Evolutionary conservation across 2,797 vertebrate genomes (phyloP).

Genomic region (Ptychobarbus kaznakovi): DNA sequence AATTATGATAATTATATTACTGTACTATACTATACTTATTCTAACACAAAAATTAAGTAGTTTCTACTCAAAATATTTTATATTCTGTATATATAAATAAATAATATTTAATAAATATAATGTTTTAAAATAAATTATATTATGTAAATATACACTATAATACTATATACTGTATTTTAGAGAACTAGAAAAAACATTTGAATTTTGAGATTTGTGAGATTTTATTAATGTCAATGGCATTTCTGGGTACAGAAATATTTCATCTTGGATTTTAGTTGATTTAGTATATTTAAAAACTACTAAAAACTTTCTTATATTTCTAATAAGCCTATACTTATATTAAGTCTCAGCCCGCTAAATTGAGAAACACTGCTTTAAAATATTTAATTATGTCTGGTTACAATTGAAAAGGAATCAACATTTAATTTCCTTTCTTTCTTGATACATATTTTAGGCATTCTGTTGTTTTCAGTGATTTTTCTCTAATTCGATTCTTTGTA

Average conservation of each 20-base stretch:
- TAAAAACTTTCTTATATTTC: background rate
- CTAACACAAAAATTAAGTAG: background rate
- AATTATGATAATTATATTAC: too few species aligned
- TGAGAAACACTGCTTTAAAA: background rate
- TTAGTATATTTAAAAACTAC: background rate
- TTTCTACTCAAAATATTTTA: background rate
- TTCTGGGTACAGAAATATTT: background rate
- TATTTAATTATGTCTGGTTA: background rate
- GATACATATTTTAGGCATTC: background rate
- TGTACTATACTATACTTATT: too few species aligned
- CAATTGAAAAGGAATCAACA: background rate
- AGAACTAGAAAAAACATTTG: too few species aligned
- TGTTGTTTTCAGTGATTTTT: background rate
- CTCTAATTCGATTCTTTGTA: slow-evolving; percentile 21
- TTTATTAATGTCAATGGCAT: background rate
- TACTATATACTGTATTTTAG: too few species aligned
- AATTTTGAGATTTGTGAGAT: too few species aligned
- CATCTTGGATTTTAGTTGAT: background rate
- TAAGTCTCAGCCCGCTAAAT: background rate
- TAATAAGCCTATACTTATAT: background rate
- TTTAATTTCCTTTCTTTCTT: background rate
- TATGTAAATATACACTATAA: too few species aligned
- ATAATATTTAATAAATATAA: too few species aligned
- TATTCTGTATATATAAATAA: too few species aligned
- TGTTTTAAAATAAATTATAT: too few species aligned